Conservation (phyloP, 2,797 vertebrate species). For the Tokudaia muenninki region DNA sequence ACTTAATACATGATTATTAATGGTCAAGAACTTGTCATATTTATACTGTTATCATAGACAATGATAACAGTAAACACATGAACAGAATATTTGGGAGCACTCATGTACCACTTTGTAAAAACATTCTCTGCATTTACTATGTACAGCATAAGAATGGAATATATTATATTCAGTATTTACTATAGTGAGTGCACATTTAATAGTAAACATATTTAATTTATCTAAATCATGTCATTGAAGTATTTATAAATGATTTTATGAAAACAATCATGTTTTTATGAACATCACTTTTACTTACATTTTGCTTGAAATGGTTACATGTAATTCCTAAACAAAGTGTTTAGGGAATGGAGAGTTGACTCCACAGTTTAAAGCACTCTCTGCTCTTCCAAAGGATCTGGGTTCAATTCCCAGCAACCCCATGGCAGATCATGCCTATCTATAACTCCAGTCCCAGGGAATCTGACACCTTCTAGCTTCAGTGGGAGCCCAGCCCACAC, state of each 20-base stretch:
- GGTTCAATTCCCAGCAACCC: background rate
- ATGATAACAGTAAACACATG: conserved; percentile 4
- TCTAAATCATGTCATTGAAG: background rate
- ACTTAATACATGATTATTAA: conserved; percentile 9
- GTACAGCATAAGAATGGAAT: conserved; percentile 6
- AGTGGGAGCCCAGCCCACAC: background rate
- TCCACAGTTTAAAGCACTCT: background rate
- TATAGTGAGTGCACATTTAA: background rate
- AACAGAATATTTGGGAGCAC: background rate
- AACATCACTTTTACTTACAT: background rate
- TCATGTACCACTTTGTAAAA: conserved; percentile 38
- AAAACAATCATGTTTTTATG: conserved; percentile 16
- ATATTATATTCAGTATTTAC: conserved; percentile 42
- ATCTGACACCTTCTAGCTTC: too few relatives aligned
- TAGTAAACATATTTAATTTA: conserved; percentile 33
- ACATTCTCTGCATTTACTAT: background rate
- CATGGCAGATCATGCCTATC: background rate
- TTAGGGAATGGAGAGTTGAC: too few relatives aligned
- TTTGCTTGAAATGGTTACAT: conserved; percentile 32
- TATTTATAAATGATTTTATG: conserved; percentile 45
- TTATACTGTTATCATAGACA: background rate
- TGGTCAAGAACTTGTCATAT: background rate
- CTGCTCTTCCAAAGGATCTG: background rate
- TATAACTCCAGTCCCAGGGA: background rate
- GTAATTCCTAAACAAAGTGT: conserved; percentile 34